A percentile compares a stretch with the other conserved stretches of the same genome.
phyloP scores from a whole-genome alignment of 2,797 vertebrate species.

The Ctenopoma multispine region DNA sequence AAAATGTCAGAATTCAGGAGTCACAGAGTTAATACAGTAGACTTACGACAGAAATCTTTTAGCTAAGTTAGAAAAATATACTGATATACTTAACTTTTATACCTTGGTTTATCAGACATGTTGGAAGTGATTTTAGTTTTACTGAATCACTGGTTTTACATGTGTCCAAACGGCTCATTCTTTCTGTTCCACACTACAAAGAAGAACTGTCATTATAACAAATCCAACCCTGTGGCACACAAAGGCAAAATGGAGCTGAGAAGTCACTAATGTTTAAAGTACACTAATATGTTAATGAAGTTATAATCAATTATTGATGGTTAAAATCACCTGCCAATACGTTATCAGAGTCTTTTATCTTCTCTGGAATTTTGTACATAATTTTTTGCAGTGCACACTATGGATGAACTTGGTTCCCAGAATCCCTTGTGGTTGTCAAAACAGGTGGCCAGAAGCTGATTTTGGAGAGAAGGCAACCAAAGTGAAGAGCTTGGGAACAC shows the following conservation, averaged over 20 bases:
- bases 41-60: neutral
- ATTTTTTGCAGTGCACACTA: constrained; percentile 56
- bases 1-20: constrained; percentile 34
- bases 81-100: neutral
- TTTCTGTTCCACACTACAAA: neutral
- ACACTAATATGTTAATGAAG: neutral
- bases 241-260: neutral
- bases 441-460: constrained; percentile 78
- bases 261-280: neutral
- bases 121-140: neutral
- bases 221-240: neutral
- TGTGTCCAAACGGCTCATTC: neutral
- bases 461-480: constrained; percentile 70
- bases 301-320: neutral
- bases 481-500: constrained; percentile 55
- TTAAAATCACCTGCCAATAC: no score
- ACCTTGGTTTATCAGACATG: no score
- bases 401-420: constrained; percentile 48
- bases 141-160: neutral
- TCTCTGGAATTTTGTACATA: neutral
- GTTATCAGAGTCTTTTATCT: neutral
- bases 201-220: neutral
- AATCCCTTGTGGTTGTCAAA: constrained; percentile 47
- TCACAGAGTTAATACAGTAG: neutral
- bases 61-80: no score